Evolutionary conservation across 2,797 vertebrate species (phyloP), one percentile per base, ranked within the genome.

Genomic region (Leptatherina wallacei): DNA sequence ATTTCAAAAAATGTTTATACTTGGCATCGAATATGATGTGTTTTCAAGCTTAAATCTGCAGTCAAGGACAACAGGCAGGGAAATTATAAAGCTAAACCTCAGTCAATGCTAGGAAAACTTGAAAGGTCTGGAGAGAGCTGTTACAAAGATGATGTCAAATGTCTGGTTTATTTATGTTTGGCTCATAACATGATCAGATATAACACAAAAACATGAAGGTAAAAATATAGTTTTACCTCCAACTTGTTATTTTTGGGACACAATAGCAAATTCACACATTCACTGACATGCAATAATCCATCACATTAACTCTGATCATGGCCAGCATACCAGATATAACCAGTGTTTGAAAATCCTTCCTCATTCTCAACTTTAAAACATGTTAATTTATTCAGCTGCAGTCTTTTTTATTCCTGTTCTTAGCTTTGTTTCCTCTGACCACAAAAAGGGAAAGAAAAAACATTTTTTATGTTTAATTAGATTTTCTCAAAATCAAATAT

Each of bases 101-200:
- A 81, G 74, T 90, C 87, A 78, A 65, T 36, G 27, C 78, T 80
- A 66, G 83, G 69, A 85, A 82, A 81, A 84, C 83, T 85, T 64
- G 68, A 84, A 81, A 73, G 80, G 73, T 82, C 86, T 89, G 77
- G 61, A 83, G 69, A 78, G 66, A 84, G 85, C 65, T 72, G 89
- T 89, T 90, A 85, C 83, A 87, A 86, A 88, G 78, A 70, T 89
- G 78, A 70, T 89, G 86, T 87, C 83, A 83, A 76, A 83, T 86
- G 77, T 86, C 83, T 59, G 67, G 29, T 58, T 87, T 88, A 90
- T 85, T 89, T 88, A 89, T 79, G 55, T 82, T 62, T 54, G 69
- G 66, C 62, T 80, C 72, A 51, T 65, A 54, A 76, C 84, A 36
- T 73, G 78, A 77, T 71, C 71, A 52, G 64, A 47, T 73, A 79